Conservation (phyloP, 2,888 invertebrate species). For the Synanthedon myopaeformis region DNA sequence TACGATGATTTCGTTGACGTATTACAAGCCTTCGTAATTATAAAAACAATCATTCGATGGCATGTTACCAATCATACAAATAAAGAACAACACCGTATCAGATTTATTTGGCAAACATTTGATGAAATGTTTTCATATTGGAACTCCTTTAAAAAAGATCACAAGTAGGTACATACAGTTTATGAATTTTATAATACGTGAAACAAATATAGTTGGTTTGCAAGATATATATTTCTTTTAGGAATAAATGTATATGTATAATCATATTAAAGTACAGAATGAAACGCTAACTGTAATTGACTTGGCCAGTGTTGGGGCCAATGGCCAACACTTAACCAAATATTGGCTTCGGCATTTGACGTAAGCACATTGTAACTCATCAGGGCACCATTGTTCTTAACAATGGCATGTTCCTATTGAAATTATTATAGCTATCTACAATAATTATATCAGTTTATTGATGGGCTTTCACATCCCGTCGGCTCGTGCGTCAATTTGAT, state of each 20-base stretch:
- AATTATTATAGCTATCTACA: not conserved
- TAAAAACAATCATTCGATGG: not conserved
- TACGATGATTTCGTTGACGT: no score
- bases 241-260: no score
- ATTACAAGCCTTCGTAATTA: not conserved
- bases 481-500: not conserved
- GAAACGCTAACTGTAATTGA: no score
- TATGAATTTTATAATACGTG: no score
- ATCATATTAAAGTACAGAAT: no score
- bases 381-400: slow-evolving; percentile 5
- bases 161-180: no score
- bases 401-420: slow-evolving; percentile 1
- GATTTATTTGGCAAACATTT: not conserved
- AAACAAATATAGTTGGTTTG: no score
- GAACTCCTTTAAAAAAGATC: no score
- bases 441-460: not conserved
- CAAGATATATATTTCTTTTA: no score
- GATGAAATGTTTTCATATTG: not conserved
- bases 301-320: no score
- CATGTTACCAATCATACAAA: not conserved
- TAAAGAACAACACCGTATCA: not conserved
- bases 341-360: not conserved
- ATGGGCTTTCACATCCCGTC: not conserved
- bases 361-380: slow-evolving; percentile 4
- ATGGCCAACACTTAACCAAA: not conserved